Conservation (phyloP, 2,888 invertebrate genomes). For the Ophion slaviceki region DNA sequence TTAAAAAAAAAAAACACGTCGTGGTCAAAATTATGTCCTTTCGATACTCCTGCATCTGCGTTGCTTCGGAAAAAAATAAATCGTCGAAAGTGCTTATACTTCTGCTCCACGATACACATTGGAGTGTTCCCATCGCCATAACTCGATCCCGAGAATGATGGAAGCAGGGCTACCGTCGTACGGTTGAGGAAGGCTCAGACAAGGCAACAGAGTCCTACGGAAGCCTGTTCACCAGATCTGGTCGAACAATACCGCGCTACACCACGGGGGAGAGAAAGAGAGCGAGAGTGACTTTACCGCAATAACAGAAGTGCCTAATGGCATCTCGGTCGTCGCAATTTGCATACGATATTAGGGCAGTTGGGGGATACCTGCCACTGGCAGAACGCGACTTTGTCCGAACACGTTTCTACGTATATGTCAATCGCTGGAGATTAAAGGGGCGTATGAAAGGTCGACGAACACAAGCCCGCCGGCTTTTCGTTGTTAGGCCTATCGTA, state of each 20-base stretch:
- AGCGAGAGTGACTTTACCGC: constrained; percentile 67
- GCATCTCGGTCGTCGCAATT: constrained; percentile 71
- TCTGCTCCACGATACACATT: constrained; percentile 7
- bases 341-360: constrained; percentile 79
- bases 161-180: constrained; percentile 46
- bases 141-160: constrained; percentile 8
- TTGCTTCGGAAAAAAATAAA: constrained; percentile 42
- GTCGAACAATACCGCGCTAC: constrained; percentile 12
- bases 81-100: constrained; percentile 15
- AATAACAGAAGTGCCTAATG: constrained; percentile 76
- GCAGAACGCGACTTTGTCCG: constrained; percentile 72
- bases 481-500: not conserved
- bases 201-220: constrained; percentile 37
- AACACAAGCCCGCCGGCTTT: constrained; percentile 1
- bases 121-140: constrained; percentile 36
- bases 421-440: not conserved
- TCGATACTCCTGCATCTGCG: not conserved
- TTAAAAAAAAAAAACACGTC: constrained; percentile 32
- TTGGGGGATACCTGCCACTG: constrained; percentile 75
- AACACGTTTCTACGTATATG: constrained; percentile 67
- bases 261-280: constrained; percentile 1
- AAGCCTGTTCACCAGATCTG: constrained; percentile 24
- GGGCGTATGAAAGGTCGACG: constrained; percentile 2
- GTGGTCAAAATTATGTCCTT: constrained; percentile 18
- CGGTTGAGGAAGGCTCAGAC: constrained; percentile 18